Evolutionary conservation across 1,140 invertebrate genomes (phyloP).

Genomic region (Parasteatoda tepidariorum): DNA sequence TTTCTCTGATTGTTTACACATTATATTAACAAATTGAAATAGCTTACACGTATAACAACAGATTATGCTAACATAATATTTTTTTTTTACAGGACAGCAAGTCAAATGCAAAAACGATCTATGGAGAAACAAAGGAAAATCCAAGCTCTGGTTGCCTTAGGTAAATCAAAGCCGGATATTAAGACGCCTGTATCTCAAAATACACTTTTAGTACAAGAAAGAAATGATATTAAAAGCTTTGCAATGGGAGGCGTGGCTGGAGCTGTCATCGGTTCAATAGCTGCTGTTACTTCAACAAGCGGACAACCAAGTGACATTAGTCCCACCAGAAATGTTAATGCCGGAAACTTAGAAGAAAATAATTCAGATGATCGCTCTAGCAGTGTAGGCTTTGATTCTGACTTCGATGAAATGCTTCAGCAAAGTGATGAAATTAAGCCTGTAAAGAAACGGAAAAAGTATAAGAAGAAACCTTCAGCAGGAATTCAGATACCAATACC

Average conservation of each 20-base stretch:
- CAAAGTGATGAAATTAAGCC: constrained; percentile 52
- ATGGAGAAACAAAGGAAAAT: constrained; percentile 94
- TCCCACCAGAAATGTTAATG: neutral
- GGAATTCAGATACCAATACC: constrained; percentile 37
- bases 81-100: constrained; percentile 79
- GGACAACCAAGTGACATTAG: constrained; percentile 57
- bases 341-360: constrained; percentile 63
- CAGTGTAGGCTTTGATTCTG: constrained; percentile 95
- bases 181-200: constrained; percentile 44
- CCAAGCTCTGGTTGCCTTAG: constrained; percentile 91
- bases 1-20: no score
- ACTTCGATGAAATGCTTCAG: constrained; percentile 75
- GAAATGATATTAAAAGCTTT: constrained; percentile 27
- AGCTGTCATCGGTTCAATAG: constrained; percentile 46
- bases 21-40: no score
- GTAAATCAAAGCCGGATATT: constrained; percentile 76
- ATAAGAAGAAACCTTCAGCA: constrained; percentile 58
- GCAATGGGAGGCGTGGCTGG: constrained; percentile 45
- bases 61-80: no score
- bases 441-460: constrained; percentile 61
- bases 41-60: no score
- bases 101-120: constrained; percentile 97
- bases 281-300: constrained; percentile 28
- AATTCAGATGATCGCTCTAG: constrained; percentile 81
- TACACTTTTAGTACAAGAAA: constrained; percentile 44